Percentiles rank a stretch among this genome's conserved stretches.
Conservation (phyloP, 2,888 invertebrate species). For the Xestia c-nigrum region DNA sequence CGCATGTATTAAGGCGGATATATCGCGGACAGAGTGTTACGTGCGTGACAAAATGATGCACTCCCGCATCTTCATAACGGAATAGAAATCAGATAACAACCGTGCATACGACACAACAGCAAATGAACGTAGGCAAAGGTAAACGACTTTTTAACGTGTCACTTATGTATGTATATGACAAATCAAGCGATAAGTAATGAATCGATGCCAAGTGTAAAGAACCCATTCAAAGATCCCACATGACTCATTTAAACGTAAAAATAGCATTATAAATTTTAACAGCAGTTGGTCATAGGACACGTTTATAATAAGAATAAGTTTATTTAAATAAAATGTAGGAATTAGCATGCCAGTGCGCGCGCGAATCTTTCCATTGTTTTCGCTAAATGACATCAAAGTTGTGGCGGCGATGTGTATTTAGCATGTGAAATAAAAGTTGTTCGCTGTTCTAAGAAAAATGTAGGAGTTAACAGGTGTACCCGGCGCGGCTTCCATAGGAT, state of each 20-base stretch:
- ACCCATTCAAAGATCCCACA: conserved; percentile 82
- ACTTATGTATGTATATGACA: conserved; percentile 65
- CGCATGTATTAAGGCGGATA: conserved; percentile 77
- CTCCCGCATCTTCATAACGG: conserved; percentile 81
- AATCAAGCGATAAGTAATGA: conserved; percentile 72
- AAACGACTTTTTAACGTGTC: conserved; percentile 81
- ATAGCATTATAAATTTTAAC: conserved; percentile 88
- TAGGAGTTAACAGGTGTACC: conserved; percentile 74
- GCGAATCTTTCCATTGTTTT: conserved; percentile 89
- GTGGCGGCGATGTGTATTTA: conserved; percentile 85
- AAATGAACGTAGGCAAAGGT: conserved; percentile 71
- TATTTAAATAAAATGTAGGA: conserved; percentile 87
- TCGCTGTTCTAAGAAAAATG: conserved; percentile 82
- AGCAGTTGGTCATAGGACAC: conserved; percentile 83
- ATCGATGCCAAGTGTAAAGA: conserved; percentile 78
- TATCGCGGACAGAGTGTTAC: conserved; percentile 77
- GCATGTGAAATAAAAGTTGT: conserved; percentile 86
- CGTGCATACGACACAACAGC: conserved; percentile 69
- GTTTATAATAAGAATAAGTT: conserved; percentile 88
- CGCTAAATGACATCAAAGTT: conserved; percentile 90
- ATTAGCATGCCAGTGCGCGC: conserved; percentile 85
- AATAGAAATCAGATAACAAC: conserved; percentile 79
- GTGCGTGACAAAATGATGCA: conserved; percentile 72
- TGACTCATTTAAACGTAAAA: conserved; percentile 88
- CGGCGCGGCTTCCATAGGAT: conserved; percentile 49